Percentiles rank a stretch among this genome's conserved stretches.
Conservation (phyloP, 2,888 invertebrate genomes). For the Phaedon cochleariae region DNA sequence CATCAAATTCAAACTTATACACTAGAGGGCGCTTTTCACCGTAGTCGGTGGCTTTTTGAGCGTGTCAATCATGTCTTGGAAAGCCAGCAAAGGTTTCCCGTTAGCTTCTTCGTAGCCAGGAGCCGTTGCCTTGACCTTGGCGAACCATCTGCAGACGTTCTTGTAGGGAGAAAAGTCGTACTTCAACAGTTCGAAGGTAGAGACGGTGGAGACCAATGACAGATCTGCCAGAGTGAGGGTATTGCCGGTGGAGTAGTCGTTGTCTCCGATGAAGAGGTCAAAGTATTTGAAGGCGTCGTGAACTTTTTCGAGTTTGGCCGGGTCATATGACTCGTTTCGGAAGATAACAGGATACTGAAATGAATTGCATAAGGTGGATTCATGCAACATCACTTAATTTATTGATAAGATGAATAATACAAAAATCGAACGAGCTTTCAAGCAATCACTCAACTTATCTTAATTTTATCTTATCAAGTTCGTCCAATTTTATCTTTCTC, state of each 20-base stretch:
- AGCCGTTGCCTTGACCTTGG: constrained; percentile 66
- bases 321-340: constrained; percentile 63
- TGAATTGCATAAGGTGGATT: too few relatives aligned
- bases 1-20: too few relatives aligned
- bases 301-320: constrained; percentile 73
- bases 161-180: constrained; percentile 75
- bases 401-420: too few relatives aligned
- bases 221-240: constrained; percentile 82
- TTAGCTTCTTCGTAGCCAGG: constrained; percentile 65
- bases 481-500: too few relatives aligned
- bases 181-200: constrained; percentile 71
- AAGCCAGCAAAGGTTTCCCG: constrained; percentile 50
- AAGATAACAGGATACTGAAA: constrained; percentile 63
- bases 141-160: constrained; percentile 73
- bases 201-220: constrained; percentile 72
- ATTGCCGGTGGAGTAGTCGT: constrained; percentile 77
- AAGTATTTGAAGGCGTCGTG: constrained; percentile 74
- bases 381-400: too few relatives aligned
- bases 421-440: too few relatives aligned
- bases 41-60: too few relatives aligned
- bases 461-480: too few relatives aligned
- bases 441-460: too few relatives aligned
- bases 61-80: constrained; percentile 52
- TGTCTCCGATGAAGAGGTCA: constrained; percentile 76
- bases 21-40: too few relatives aligned